Evolutionary conservation across 37 sponge, comb jelly and placozoan species (phyloP).

Genomic region (Beroe forskalii): DNA sequence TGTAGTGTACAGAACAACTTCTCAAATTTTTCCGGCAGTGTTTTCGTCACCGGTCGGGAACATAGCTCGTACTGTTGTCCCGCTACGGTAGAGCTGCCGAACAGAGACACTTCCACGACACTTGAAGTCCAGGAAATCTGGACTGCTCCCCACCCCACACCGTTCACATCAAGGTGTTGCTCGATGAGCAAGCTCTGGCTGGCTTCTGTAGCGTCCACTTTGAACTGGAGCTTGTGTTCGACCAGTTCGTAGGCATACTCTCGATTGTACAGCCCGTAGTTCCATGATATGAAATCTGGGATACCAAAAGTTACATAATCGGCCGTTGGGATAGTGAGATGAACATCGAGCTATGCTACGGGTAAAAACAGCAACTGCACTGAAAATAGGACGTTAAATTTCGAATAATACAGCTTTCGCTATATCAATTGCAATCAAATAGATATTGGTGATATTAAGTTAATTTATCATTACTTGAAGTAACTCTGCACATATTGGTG

Average conservation of each 20-base stretch:
- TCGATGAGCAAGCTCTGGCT: background rate
- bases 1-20: background rate
- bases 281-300: too few relatives aligned
- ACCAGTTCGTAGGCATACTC: background rate
- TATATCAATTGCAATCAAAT: too few relatives aligned
- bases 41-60: background rate
- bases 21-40: too few relatives aligned
- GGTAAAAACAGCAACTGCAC: too few relatives aligned
- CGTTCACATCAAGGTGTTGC: background rate
- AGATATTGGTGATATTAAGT: too few relatives aligned
- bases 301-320: too few relatives aligned
- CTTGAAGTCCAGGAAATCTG: background rate
- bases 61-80: background rate
- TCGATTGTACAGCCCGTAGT: background rate
- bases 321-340: too few relatives aligned
- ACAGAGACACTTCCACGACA: background rate
- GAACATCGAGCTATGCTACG: too few relatives aligned
- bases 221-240: background rate
- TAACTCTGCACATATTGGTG: background rate
- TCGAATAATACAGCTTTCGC: too few relatives aligned
- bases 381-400: too few relatives aligned
- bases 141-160: background rate
- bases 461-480: background rate
- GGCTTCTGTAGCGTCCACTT: background rate
- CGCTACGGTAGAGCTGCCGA: background rate